Percentiles rank a stretch among this genome's conserved stretches.
These are phyloP conservation scores for Poliocrania exsul DNA, from an alignment of 2,797 vertebrate species.

Conservation along the genomic window DNA sequence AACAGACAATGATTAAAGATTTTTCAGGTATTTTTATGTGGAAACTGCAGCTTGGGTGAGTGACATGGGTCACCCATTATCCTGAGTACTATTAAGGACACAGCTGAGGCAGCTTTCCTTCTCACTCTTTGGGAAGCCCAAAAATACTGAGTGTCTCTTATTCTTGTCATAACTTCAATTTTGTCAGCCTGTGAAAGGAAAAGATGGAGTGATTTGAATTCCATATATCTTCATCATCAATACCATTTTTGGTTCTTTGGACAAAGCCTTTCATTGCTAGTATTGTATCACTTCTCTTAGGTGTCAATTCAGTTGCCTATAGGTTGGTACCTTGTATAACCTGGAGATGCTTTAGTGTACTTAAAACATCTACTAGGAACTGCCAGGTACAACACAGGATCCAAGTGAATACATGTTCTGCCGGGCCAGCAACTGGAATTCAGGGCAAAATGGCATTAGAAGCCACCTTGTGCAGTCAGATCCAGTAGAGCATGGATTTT, in stretches of 20 bases:
- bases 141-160: not conserved
- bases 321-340: not conserved
- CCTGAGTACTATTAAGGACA: not conserved
- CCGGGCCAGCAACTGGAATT: not conserved
- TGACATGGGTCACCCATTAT: not conserved
- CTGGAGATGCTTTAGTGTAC: not conserved
- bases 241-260: not conserved
- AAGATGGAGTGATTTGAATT: not conserved
- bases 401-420: not conserved
- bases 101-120: not conserved
- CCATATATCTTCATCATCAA: not conserved
- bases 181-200: not conserved
- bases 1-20: not conserved
- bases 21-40: not conserved
- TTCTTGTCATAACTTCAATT: not conserved
- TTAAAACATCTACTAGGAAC: not conserved
- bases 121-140: not conserved
- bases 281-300: not conserved
- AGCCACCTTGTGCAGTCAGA: not conserved
- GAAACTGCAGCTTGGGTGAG: not conserved
- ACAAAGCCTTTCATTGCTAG: not conserved
- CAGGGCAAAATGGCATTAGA: not conserved
- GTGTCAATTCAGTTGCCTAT: not conserved
- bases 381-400: not conserved
- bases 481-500: not conserved